Percentiles rank a stretch among this genome's conserved stretches.
Evolutionary conservation across 2,888 invertebrate genomes (phyloP).

Genomic region (Himalopsyche anomala): DNA sequence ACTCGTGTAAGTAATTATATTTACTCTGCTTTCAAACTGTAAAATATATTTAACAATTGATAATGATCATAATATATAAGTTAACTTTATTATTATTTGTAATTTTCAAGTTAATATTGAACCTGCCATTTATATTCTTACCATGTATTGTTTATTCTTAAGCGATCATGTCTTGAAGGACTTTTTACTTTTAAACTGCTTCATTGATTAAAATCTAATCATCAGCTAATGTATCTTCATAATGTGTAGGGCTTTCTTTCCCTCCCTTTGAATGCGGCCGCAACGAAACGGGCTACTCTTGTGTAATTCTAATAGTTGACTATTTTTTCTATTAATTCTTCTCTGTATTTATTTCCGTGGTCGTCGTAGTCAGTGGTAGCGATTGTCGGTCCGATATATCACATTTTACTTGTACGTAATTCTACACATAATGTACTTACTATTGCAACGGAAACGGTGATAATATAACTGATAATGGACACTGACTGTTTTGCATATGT

Average conservation of each 20-base stretch:
- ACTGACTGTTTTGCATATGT: slow-evolving; percentile 1
- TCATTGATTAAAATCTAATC: slow-evolving; percentile 1
- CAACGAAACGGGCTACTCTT: not conserved
- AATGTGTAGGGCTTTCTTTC: not conserved
- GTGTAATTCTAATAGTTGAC: not conserved
- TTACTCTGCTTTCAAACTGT: not conserved
- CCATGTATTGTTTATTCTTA: too few species aligned
- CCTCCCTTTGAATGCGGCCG: slow-evolving; percentile 9
- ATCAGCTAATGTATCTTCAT: not conserved
- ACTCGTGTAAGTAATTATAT: not conserved
- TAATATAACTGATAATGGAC: slow-evolving; percentile 9
- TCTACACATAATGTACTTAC: not conserved
- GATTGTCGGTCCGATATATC: slow-evolving; percentile 8
- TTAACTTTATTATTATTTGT: too few species aligned
- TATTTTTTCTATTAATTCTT: not conserved
- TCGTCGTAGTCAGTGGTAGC: not conserved
- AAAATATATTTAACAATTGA: too few species aligned
- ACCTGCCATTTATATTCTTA: too few species aligned
- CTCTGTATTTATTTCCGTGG: not conserved
- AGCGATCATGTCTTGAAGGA: not conserved
- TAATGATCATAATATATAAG: too few species aligned
- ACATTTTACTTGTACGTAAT: not conserved
- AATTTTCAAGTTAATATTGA: too few species aligned
- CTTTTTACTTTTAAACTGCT: not conserved
- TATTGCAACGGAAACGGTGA: slow-evolving; percentile 14